Conservation (phyloP, 2,797 vertebrate species). For the Gymnothorax javanicus region DNA sequence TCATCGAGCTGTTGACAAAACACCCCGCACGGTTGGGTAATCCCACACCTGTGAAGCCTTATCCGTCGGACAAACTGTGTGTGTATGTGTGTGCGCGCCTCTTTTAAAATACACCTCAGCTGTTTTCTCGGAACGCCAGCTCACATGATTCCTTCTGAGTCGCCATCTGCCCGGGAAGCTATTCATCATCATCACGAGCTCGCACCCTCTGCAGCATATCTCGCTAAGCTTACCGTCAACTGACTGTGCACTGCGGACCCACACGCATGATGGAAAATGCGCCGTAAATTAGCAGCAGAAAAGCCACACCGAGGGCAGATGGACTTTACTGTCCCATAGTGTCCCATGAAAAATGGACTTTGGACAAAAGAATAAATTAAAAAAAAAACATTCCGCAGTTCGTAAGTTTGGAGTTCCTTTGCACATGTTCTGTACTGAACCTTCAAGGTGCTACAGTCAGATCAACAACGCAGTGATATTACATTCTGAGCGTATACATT, state of each 20-base stretch:
- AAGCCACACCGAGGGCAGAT: conserved; percentile 13
- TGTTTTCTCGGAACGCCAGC: not conserved
- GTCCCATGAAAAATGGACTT: conserved; percentile 6
- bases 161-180: not conserved
- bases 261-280: not conserved
- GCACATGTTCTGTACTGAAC: not conserved
- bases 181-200: not conserved
- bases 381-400: not conserved
- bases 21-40: conserved; percentile 58
- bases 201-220: not conserved
- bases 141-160: not conserved
- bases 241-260: not conserved
- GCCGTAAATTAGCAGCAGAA: not conserved
- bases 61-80: conserved; percentile 19
- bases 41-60: conserved; percentile 56
- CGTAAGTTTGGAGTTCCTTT: not conserved
- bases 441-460: not conserved
- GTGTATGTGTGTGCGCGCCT: not conserved
- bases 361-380: not conserved
- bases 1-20: conserved; percentile 64
- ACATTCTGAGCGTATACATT: not conserved
- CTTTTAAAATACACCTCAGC: conserved; percentile 18
- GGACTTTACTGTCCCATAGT: conserved; percentile 11
- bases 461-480: not conserved
- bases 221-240: not conserved